phyloP scores from a whole-genome alignment of 2,888 invertebrate genomes.

The Litoditis marina region DNA sequence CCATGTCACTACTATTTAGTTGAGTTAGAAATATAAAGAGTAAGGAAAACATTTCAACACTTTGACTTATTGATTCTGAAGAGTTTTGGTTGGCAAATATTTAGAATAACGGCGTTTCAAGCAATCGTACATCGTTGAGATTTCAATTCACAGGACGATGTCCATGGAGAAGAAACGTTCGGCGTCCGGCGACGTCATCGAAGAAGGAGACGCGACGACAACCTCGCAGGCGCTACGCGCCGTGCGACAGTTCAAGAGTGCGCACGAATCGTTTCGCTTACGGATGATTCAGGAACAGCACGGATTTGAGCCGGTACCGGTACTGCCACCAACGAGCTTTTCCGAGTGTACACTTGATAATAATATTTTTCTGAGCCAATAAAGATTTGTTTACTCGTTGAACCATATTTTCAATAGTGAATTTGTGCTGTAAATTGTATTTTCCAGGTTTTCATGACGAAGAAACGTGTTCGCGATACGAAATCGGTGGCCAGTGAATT shows the following conservation, averaged over 20 bases:
- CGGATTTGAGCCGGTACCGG: constrained; percentile 46
- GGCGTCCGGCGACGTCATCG: constrained; percentile 11
- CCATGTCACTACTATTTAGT: no score
- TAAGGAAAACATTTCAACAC: no score
- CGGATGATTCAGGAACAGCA: constrained; percentile 55
- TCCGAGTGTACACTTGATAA: no score
- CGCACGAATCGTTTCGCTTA: constrained; percentile 56
- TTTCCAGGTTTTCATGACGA: constrained; percentile 61
- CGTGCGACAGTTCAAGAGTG: constrained; percentile 44
- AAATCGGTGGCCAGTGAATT: constrained; percentile 56
- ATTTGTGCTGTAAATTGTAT: neutral
- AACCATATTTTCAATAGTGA: no score
- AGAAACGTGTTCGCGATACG: constrained; percentile 57
- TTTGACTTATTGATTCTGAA: no score
- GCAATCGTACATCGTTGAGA: no score
- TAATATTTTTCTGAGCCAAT: no score
- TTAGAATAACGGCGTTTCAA: no score
- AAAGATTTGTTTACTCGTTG: no score
- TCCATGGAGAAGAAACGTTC: constrained; percentile 22
- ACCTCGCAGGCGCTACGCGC: constrained; percentile 17
- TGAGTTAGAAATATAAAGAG: no score
- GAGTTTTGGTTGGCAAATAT: no score
- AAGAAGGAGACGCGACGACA: constrained; percentile 24
- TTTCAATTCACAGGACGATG: constrained; percentile 4
- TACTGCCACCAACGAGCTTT: no score